These are phyloP conservation scores for Apteryx owenii DNA, from an alignment of 2,113 vertebrate species.

Conservation along the genomic window DNA sequence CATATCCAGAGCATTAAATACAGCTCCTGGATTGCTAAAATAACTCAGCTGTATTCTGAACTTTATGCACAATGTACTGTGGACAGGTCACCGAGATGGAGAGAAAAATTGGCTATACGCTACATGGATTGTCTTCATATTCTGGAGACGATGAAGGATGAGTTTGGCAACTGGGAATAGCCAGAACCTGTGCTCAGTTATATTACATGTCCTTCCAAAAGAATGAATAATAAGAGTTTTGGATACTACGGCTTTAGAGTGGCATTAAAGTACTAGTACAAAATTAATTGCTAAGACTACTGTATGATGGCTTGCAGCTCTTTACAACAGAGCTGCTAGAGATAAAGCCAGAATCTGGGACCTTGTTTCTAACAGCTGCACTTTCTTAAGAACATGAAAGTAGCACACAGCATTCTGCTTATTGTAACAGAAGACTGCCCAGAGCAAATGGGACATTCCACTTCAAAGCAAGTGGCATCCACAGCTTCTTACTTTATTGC, in stretches of 20 bases:
- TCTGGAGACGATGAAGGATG: neutral
- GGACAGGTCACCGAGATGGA: neutral
- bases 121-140: neutral
- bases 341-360: neutral
- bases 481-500: neutral
- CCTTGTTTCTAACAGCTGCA: neutral
- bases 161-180: neutral
- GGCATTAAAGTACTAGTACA: neutral
- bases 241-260: neutral
- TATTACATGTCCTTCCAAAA: neutral
- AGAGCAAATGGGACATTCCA: neutral
- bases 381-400: neutral
- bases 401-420: neutral
- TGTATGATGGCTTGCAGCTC: neutral
- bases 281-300: neutral
- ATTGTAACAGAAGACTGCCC: neutral
- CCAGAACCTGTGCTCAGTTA: neutral
- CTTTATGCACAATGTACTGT: conserved; percentile 20
- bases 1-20: neutral
- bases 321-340: neutral
- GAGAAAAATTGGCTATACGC: neutral
- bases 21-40: neutral
- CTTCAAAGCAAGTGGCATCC: neutral
- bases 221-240: conserved; percentile 6
- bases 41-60: neutral